Base-by-base conservation (phyloP, 2,888 invertebrate genomes). In the Morinoia aosen region DNA sequence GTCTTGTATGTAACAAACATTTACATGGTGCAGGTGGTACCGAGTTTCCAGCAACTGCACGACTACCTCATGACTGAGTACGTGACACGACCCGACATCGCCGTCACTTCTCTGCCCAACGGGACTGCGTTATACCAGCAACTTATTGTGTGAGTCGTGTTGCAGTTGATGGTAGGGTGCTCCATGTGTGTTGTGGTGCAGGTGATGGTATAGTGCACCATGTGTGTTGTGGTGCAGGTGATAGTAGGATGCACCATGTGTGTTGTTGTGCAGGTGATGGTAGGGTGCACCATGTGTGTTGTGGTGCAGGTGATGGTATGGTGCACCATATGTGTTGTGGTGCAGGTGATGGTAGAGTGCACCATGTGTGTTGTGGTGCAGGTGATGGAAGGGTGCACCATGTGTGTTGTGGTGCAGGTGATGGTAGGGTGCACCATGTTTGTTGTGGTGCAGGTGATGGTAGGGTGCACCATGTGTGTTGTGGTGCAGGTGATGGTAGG, bases 71-170 rank as follows among this genome's bases (percentile, higher is more conserved):
- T 57, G 40, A 95, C 91, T 14, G 96, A 96, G n/a, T 97, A 97
- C 91, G 58, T 91, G 96, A 97, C 97, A 4, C 96, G 97, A 3
- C 96, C 97, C 4, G 96, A 96, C 0, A 97, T 97, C 58, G 97
- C 97, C 1, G 97, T 97, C 19, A 97, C 97, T 40, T 97, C 97
- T 19, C 96, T 97, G 19, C 96, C 97, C 7, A 96, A 97, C 58
- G 97, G 97, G 7, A 95, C 95, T 57, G 97, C 97, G 11, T 97
- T 96, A 95, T 97, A 97, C 96, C 95, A 96, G 58, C 97, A 97
- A 2, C 97, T 96, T 19, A 58, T 96, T 61, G 95, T n/a, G 96
- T 96, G 94, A 76, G 91, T 91, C 56, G 90, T 58, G 64, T 0
- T 95, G 11, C 5, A 39, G 64, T n/a, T 95, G 48, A 95, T 25